phyloP scores from a whole-genome alignment of 2,113 vertebrate species.

The Regulus satrapa region DNA sequence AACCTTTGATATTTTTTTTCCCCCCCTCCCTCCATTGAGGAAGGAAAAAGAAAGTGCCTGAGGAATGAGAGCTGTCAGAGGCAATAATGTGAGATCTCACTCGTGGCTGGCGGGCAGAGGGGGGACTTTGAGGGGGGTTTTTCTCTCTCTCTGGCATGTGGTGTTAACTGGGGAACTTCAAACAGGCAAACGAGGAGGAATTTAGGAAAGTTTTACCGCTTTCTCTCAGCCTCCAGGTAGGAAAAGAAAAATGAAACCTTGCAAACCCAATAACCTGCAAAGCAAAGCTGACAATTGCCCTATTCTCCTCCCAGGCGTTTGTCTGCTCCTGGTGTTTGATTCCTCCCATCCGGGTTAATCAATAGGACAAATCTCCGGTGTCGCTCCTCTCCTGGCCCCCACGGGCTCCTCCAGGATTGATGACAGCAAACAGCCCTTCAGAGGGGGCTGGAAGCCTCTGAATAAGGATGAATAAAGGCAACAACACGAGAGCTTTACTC shows the following conservation, averaged over 20 bases:
- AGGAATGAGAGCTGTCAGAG: constrained; percentile 44
- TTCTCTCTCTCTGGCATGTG: neutral
- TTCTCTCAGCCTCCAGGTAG: neutral
- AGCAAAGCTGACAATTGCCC: neutral
- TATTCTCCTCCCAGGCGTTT: neutral
- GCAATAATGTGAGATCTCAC: constrained; percentile 22
- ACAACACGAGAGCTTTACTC: neutral
- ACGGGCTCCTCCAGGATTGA: constrained; percentile 19
- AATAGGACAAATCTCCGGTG: constrained; percentile 25
- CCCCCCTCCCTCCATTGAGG: neutral
- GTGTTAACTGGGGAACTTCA: neutral
- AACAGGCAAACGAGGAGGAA: neutral
- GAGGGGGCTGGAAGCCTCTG: neutral
- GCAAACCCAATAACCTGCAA: neutral
- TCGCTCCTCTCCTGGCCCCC: neutral
- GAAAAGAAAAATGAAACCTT: neutral
- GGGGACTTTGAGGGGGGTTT: neutral
- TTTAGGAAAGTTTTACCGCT: neutral
- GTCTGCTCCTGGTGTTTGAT: neutral
- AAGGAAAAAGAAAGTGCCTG: constrained; percentile 4
- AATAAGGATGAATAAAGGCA: neutral
- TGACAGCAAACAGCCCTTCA: constrained; percentile 45
- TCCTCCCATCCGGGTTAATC: constrained; percentile 32
- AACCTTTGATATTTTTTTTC: neutral
- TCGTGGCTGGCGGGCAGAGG: neutral